phyloP scores from a whole-genome alignment of 92 coral and sea anemone species.

The Umimayanthus chanpuru region DNA sequence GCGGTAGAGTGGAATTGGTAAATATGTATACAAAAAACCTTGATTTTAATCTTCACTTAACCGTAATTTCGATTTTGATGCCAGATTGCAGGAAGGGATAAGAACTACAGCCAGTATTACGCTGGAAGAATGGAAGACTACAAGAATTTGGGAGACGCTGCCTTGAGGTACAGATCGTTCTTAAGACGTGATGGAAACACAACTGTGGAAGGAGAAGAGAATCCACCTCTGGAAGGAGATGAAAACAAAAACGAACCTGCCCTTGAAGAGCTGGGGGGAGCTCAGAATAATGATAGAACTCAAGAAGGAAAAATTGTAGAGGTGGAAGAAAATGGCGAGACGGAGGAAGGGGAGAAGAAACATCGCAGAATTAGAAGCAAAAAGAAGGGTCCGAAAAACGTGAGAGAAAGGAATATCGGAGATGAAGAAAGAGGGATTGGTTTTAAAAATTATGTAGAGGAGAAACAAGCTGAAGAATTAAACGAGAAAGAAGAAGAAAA shows the following conservation, averaged over 20 bases:
- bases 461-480: not conserved
- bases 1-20: not conserved
- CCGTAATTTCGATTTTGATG: not conserved
- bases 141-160: constrained; percentile 13
- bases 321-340: not conserved
- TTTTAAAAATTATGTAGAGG: not conserved
- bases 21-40: too few relatives aligned
- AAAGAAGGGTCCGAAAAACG: not conserved
- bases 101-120: constrained; percentile 9
- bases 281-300: not conserved
- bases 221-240: not conserved
- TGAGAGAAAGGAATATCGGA: not conserved
- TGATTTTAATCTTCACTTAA: not conserved
- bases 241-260: not conserved
- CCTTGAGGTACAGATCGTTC: constrained; percentile 9
- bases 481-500: not conserved
- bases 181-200: constrained; percentile 2
- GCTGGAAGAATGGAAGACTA: constrained; percentile 14
- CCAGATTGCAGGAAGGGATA: not conserved
- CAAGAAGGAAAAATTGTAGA: too few relatives aligned
- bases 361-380: not conserved
- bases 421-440: not conserved
- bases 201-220: constrained; percentile 2
- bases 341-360: not conserved
- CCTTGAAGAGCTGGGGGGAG: not conserved